A percentile compares a stretch with the other conserved stretches of the same genome.
These are phyloP conservation scores for Dryadula phaetusa DNA, from an alignment of 2,888 invertebrate genomes.

Conservation along the genomic window DNA sequence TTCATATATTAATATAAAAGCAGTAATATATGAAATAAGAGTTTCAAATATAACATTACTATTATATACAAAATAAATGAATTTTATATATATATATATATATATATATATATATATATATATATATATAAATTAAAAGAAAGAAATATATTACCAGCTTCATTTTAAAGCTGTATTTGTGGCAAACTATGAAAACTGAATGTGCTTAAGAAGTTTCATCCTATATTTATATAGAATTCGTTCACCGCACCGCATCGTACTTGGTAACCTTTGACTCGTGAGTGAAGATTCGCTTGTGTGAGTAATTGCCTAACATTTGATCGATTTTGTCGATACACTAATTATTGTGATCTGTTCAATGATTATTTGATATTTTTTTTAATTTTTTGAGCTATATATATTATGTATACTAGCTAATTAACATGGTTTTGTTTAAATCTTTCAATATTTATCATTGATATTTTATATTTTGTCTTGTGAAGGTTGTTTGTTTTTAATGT, in stretches of 20 bases:
- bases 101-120: not conserved
- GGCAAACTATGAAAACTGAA: constrained; percentile 63
- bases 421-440: too few species aligned
- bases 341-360: constrained; percentile 59
- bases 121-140: not conserved
- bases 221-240: constrained; percentile 83
- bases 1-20: too few species aligned
- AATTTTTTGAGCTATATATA: not conserved
- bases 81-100: too few species aligned
- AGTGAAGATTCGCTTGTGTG: constrained; percentile 57
- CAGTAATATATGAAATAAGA: too few species aligned
- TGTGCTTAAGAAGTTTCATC: constrained; percentile 64
- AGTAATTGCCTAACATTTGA: constrained; percentile 68
- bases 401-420: not conserved
- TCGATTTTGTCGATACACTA: constrained; percentile 72
- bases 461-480: too few species aligned
- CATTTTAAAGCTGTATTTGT: constrained; percentile 72
- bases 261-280: constrained; percentile 78
- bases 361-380: constrained; percentile 12
- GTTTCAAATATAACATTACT: too few species aligned
- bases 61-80: too few species aligned
- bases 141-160: constrained; percentile 70
- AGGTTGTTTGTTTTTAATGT: too few species aligned
- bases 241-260: constrained; percentile 68
- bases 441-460: too few species aligned